phyloP scores from a whole-genome alignment of 2,797 vertebrate species.

The Acrossocheilus fasciatus region DNA sequence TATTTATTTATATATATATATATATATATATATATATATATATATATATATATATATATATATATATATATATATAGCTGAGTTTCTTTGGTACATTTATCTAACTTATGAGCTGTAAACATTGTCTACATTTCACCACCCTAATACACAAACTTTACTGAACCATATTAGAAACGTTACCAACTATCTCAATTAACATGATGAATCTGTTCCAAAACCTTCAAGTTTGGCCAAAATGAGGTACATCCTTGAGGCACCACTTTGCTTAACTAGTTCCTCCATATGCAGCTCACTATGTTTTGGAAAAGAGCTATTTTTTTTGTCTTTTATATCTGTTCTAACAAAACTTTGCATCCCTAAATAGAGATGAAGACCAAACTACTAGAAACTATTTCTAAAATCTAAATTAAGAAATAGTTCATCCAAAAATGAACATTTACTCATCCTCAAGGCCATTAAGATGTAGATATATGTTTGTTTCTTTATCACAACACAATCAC shows the following conservation, averaged over 20 bases:
- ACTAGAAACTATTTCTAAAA: neutral
- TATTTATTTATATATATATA: too few relatives aligned
- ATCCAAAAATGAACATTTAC: neutral
- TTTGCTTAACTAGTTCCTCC: slow-evolving; percentile 1
- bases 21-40: too few relatives aligned
- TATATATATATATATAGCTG: too few relatives aligned
- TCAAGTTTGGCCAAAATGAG: neutral
- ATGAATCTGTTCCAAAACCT: neutral
- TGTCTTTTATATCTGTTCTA: neutral
- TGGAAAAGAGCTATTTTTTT: neutral
- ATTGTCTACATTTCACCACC: neutral
- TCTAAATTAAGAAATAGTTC: neutral
- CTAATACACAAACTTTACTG: too few relatives aligned
- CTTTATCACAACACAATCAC: neutral
- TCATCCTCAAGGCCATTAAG: neutral
- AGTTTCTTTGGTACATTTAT: neutral
- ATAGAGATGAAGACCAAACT: neutral
- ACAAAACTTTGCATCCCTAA: neutral
- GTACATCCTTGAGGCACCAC: neutral
- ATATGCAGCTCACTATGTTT: neutral
- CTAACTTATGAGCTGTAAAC: neutral
- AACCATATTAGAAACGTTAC: neutral
- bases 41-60: too few relatives aligned
- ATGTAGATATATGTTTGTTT: neutral
- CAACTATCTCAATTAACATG: neutral